phyloP scores from a whole-genome alignment of 2,888 invertebrate genomes.

The Kryphioiulus occultus region DNA sequence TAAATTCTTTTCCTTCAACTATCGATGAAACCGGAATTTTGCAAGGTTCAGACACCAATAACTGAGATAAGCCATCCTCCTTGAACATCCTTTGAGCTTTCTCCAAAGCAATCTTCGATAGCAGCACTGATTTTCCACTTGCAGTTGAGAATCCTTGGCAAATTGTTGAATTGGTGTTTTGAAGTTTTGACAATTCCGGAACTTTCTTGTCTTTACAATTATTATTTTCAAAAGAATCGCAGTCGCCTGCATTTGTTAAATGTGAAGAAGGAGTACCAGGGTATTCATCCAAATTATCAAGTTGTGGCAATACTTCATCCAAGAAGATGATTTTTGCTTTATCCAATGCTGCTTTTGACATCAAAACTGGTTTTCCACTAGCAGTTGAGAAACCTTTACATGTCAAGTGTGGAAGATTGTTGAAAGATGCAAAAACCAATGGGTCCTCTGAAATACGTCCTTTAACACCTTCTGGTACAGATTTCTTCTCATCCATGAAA shows the following conservation, averaged over 20 bases:
- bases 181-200: not conserved
- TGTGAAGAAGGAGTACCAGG: not conserved
- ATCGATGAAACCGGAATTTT: not conserved
- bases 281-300: not conserved
- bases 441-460: not conserved
- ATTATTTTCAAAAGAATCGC: not conserved
- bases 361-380: conserved; percentile 62
- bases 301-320: not conserved
- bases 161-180: no score
- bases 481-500: not conserved
- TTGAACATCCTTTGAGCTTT: conserved; percentile 62
- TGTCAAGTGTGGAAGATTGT: not conserved
- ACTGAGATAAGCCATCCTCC: conserved; percentile 53
- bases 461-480: not conserved
- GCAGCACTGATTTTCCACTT: conserved; percentile 45
- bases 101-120: conserved; percentile 62
- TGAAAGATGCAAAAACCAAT: not conserved
- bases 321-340: conserved; percentile 47
- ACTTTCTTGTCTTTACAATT: not conserved
- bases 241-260: not conserved
- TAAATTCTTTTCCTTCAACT: not conserved
- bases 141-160: conserved; percentile 53
- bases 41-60: not conserved
- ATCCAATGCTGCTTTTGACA: conserved; percentile 57
- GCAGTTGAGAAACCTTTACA: conserved; percentile 61